Conservation (phyloP, 2,888 invertebrate species). For the Rhagium mordax region DNA sequence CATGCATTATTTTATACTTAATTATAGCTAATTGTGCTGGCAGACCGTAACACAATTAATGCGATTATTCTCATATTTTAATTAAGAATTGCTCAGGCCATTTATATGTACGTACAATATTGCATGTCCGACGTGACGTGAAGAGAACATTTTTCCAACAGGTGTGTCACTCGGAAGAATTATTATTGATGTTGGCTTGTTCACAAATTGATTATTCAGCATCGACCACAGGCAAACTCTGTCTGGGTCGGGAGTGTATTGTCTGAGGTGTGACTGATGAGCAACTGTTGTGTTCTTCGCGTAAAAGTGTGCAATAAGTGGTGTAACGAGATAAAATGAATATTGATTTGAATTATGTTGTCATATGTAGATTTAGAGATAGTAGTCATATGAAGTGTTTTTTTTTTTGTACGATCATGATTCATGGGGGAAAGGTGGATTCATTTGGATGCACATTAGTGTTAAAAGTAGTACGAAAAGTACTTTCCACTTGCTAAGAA, state of each 20-base stretch:
- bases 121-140: neutral
- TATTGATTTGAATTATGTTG: neutral
- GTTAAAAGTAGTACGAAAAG: no score
- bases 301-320: neutral
- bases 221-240: neutral
- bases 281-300: neutral
- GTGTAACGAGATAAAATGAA: neutral
- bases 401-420: no score
- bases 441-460: no score
- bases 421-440: no score
- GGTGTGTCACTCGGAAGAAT: neutral
- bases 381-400: no score
- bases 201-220: neutral
- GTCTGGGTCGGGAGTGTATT: neutral
- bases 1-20: constrained; percentile 2
- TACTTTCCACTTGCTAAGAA: no score
- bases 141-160: neutral
- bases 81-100: neutral
- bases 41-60: constrained; percentile 5
- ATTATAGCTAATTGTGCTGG: neutral
- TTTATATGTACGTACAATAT: neutral
- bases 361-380: no score
- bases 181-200: neutral
- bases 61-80: neutral
- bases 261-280: neutral